phyloP scores from a whole-genome alignment of 2,888 invertebrate genomes.

The Chironomus tentans region DNA sequence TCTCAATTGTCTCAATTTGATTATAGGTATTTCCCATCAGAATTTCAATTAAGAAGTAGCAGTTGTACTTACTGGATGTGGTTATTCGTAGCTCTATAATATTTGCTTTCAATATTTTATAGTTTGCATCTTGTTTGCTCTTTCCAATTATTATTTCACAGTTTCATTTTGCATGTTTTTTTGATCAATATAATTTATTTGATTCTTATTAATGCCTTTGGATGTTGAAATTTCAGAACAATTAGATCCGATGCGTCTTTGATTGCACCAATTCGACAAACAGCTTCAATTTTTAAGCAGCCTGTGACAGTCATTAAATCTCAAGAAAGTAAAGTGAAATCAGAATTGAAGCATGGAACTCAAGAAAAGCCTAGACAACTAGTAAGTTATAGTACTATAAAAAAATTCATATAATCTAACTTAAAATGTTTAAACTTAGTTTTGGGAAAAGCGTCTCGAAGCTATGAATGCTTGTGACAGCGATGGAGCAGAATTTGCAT shows the following conservation, averaged over 20 bases:
- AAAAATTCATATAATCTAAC: conserved; percentile 48
- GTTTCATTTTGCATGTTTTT: neutral
- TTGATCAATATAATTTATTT: too few relatives aligned
- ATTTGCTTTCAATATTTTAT: neutral
- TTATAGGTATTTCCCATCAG: conserved; percentile 9
- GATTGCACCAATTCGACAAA: conserved; percentile 92
- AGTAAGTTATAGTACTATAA: conserved; percentile 47
- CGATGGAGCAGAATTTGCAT: conserved; percentile 70
- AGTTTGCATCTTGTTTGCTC: neutral
- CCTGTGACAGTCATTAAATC: conserved; percentile 93
- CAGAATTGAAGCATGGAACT: conserved; percentile 76
- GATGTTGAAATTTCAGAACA: conserved; percentile 4
- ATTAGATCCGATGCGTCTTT: conserved; percentile 80
- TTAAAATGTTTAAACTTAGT: neutral
- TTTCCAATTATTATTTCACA: neutral
- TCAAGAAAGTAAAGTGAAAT: conserved; percentile 81
- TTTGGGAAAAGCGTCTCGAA: conserved; percentile 4
- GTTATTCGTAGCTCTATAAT: neutral
- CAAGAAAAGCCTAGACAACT: conserved; percentile 89
- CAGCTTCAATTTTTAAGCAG: conserved; percentile 97
- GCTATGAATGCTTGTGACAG: conserved; percentile 66
- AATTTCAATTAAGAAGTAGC: too few relatives aligned
- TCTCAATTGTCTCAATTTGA: conserved; percentile 3
- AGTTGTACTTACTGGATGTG: neutral
- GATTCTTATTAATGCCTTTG: neutral